Percentiles rank a stretch among this genome's conserved stretches.
These are phyloP conservation scores for Trinorchestia longiramus DNA, from an alignment of 1,140 invertebrate species.

Conservation along the genomic window DNA sequence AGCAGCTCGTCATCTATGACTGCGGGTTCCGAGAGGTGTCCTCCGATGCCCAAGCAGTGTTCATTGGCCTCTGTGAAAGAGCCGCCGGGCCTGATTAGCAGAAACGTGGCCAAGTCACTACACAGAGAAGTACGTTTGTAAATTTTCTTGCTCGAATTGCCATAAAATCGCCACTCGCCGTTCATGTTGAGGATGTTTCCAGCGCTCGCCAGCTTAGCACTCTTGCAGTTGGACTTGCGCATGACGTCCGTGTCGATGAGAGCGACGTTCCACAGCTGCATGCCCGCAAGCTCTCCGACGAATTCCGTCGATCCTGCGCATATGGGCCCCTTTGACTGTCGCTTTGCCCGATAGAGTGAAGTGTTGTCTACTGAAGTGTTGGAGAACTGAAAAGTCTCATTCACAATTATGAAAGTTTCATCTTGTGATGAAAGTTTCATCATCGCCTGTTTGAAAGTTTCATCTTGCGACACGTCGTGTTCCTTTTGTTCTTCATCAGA, in stretches of 20 bases:
- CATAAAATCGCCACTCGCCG: constrained; percentile 27
- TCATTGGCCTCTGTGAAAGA: constrained; percentile 9
- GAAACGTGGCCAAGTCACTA: not conserved
- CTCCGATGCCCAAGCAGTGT: constrained; percentile 21
- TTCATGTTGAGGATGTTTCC: constrained; percentile 44
- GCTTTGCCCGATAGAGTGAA: not conserved
- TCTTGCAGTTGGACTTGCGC: constrained; percentile 28
- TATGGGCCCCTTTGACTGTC: not conserved
- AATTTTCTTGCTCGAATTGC: not conserved
- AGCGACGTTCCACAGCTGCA: constrained; percentile 25
- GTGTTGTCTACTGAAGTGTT: not conserved
- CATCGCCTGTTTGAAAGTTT: too few relatives aligned
- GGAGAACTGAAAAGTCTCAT: not conserved
- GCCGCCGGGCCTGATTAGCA: constrained; percentile 1
- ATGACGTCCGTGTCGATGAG: constrained; percentile 30
- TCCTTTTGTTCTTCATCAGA: not conserved
- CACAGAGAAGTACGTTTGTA: not conserved
- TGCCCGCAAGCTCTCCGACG: constrained; percentile 1
- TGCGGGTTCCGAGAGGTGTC: not conserved
- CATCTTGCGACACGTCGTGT: not conserved
- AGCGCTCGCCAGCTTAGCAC: constrained; percentile 26
- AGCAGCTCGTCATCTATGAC: constrained; percentile 18
- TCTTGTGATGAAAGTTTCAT: too few relatives aligned
- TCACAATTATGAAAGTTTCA: too few relatives aligned
- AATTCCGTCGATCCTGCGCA: constrained; percentile 41